Conservation (phyloP, 1,140 invertebrate species). For the Oryctes rhinoceros region DNA sequence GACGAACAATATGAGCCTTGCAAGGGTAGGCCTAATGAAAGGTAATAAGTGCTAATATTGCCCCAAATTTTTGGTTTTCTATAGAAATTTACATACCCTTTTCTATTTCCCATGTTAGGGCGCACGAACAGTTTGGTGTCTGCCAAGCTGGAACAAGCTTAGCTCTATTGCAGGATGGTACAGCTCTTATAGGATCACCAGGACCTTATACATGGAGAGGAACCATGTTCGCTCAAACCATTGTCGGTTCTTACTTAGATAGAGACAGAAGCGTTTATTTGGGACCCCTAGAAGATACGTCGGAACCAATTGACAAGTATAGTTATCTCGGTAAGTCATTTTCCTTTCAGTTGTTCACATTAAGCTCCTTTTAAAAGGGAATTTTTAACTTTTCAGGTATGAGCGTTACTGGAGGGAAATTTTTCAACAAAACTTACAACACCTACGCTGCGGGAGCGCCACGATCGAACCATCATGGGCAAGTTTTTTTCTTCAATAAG, state of each 20-base stretch:
- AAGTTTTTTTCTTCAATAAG: constrained; percentile 84
- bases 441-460: constrained; percentile 88
- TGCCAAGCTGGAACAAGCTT: constrained; percentile 94
- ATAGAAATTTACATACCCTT: not conserved
- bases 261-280: constrained; percentile 83
- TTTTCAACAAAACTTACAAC: constrained; percentile 69
- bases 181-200: constrained; percentile 83
- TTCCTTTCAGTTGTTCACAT: not conserved
- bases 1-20: constrained; percentile 82
- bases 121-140: constrained; percentile 87
- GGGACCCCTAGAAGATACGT: constrained; percentile 72
- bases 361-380: not conserved
- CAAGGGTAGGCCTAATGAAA: constrained; percentile 74
- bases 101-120: constrained; percentile 63
- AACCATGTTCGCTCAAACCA: constrained; percentile 81
- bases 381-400: constrained; percentile 70
- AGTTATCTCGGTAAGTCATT: constrained; percentile 79
- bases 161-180: constrained; percentile 79
- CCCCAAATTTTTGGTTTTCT: too few species aligned
- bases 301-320: constrained; percentile 84
- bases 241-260: constrained; percentile 76
- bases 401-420: constrained; percentile 84
- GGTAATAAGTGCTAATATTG: constrained; percentile 62
- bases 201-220: constrained; percentile 90
- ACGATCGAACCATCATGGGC: constrained; percentile 82